These are phyloP conservation scores for Ara ararauna DNA, from an alignment of 2,797 vertebrate species.

Conservation along the genomic window DNA sequence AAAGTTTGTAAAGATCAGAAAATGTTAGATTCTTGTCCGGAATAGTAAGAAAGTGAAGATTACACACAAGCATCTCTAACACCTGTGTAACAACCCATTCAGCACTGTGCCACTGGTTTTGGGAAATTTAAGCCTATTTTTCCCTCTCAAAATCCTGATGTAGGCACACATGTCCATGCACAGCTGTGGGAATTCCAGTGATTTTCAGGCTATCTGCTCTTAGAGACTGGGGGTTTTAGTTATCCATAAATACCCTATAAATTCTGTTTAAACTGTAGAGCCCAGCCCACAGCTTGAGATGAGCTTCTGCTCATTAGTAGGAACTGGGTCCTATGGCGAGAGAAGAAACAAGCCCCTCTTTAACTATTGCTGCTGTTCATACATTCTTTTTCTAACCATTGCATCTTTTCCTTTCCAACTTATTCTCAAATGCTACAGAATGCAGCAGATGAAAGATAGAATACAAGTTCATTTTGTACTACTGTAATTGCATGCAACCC, in stretches of 20 bases:
- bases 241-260: not conserved
- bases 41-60: not conserved
- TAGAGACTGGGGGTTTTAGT: not conserved
- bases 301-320: not conserved
- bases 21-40: not conserved
- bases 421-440: not conserved
- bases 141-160: not conserved
- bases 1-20: not conserved
- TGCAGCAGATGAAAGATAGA: not conserved
- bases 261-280: not conserved
- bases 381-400: not conserved
- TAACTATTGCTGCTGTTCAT: not conserved
- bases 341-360: not conserved
- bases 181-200: not conserved
- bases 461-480: not conserved
- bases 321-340: not conserved
- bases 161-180: not conserved
- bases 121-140: not conserved
- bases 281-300: not conserved
- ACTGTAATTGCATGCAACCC: not conserved
- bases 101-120: not conserved
- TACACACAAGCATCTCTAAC: not conserved
- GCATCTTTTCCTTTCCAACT: not conserved
- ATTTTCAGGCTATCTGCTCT: not conserved
- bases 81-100: not conserved